These are phyloP conservation scores for Andrena bucephala DNA, from an alignment of 2,888 invertebrate genomes.

Conservation along the genomic window DNA sequence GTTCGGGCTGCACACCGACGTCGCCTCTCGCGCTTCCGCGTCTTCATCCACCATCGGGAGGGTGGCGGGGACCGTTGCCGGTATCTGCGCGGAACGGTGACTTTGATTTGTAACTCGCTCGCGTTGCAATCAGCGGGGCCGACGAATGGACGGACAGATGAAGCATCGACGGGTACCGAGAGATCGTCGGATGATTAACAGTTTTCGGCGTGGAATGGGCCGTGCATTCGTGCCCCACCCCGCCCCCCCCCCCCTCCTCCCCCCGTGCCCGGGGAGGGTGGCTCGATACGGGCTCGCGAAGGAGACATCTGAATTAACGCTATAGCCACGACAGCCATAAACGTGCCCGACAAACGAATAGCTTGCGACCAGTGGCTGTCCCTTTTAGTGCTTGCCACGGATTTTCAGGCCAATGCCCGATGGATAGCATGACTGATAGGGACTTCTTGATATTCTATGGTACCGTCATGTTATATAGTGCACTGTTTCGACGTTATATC, in stretches of 20 bases:
- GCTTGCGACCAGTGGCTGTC: not conserved
- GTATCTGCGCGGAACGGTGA: slow-evolving; percentile 50
- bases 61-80: slow-evolving; percentile 18
- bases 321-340: not conserved
- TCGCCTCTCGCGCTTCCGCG: slow-evolving; percentile 37
- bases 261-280: not conserved
- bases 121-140: slow-evolving; percentile 64
- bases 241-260: not conserved
- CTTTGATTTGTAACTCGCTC: slow-evolving; percentile 74
- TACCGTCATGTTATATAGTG: no score
- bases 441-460: no score
- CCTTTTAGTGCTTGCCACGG: no score
- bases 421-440: no score
- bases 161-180: slow-evolving; percentile 35
- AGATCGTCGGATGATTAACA: slow-evolving; percentile 66
- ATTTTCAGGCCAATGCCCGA: no score
- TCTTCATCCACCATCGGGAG: slow-evolving; percentile 48
- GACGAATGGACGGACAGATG: slow-evolving; percentile 56
- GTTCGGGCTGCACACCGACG: slow-evolving; percentile 1
- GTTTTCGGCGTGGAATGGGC: slow-evolving; percentile 47
- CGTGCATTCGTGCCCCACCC: not conserved
- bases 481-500: no score
- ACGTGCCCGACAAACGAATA: not conserved
- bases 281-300: not conserved
- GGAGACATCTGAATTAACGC: not conserved